phyloP scores from a whole-genome alignment of 2,113 vertebrate species.

The Muntiacus reevesi region DNA sequence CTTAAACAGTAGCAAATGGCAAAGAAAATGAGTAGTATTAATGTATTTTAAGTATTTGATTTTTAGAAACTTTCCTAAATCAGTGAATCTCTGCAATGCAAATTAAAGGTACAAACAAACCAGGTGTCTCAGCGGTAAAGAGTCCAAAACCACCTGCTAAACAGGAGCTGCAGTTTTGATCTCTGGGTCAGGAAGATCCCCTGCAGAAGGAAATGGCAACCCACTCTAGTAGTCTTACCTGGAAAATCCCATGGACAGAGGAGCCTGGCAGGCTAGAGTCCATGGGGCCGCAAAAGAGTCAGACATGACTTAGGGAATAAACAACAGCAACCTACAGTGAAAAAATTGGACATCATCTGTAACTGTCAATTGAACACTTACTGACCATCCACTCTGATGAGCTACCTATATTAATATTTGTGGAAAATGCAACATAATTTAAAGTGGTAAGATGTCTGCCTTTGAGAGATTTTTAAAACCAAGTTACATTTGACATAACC shows the following conservation, averaged over 20 bases:
- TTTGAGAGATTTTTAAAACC: slow-evolving; percentile 5
- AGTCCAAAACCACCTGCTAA: neutral
- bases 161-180: neutral
- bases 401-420: neutral
- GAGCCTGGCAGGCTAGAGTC: neutral
- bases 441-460: neutral
- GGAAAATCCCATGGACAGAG: neutral
- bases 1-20: neutral
- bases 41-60: neutral
- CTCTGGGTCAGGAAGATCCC: neutral
- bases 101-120: neutral
- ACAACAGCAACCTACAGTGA: neutral
- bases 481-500: neutral
- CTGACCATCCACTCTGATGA: neutral
- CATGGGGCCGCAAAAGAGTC: neutral
- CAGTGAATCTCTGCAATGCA: neutral
- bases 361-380: neutral
- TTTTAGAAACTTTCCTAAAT: slow-evolving; percentile 26
- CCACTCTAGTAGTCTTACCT: neutral
- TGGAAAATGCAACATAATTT: slow-evolving; percentile 21
- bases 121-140: neutral
- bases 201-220: neutral
- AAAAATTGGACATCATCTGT: neutral
- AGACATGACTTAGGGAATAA: neutral
- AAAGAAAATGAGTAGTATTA: neutral